Conservation (phyloP, 2,888 invertebrate species). For the Clitarchus hookeri region DNA sequence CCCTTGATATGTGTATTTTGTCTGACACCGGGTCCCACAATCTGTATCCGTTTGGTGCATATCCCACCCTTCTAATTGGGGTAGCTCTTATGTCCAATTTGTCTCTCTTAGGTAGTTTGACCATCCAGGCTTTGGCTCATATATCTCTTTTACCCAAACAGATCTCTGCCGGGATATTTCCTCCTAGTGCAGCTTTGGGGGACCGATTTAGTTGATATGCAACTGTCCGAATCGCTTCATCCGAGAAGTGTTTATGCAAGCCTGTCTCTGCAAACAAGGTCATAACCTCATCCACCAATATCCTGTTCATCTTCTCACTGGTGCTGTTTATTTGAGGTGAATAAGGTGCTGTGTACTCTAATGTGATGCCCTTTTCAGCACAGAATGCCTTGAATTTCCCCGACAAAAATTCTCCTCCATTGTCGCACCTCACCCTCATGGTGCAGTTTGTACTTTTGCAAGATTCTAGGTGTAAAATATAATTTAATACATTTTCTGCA, state of each 20-base stretch:
- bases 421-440: not conserved
- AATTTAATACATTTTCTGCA: not conserved
- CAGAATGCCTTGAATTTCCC: not conserved
- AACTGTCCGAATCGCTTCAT: not conserved
- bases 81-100: not conserved
- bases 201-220: not conserved
- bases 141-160: not conserved
- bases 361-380: not conserved
- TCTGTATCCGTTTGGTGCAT: not conserved
- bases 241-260: not conserved
- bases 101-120: not conserved
- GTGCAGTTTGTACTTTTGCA: not conserved
- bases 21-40: not conserved
- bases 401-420: not conserved
- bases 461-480: not conserved
- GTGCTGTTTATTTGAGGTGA: not conserved
- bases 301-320: not conserved
- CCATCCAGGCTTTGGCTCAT: not conserved
- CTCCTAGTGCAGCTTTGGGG: not conserved
- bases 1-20: not conserved
- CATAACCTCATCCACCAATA: not conserved
- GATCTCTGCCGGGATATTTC: not conserved
- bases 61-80: not conserved
- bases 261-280: not conserved
- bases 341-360: not conserved